Evolutionary conservation across 2,113 vertebrate genomes (phyloP).

Genomic region (rabbit (Oryctolagus cuniculus)): mOryCun1.1 NC_091443.1:76928001-76928500

Average conservation of each 20-base stretch:
- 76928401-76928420: background rate
- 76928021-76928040: background rate
- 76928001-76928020: background rate
- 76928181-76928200: background rate
- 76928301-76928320: background rate
- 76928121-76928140: constrained; percentile 90
- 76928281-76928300: background rate
- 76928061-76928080: constrained; percentile 33
- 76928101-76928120: constrained; percentile 81
- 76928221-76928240: background rate
- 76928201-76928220: background rate
- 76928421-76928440: too few species aligned
- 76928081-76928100: constrained; percentile 76
- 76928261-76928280: background rate
- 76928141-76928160: constrained; percentile 59
- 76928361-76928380: background rate
- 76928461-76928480: background rate
- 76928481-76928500: background rate
- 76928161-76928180: background rate
- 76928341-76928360: background rate
- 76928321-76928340: background rate
- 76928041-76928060: background rate
- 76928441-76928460: too few species aligned
- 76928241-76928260: background rate
- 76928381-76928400: background rate